Conservation (phyloP, 1,140 invertebrate species). For the Helicorthomorpha holstii region DNA sequence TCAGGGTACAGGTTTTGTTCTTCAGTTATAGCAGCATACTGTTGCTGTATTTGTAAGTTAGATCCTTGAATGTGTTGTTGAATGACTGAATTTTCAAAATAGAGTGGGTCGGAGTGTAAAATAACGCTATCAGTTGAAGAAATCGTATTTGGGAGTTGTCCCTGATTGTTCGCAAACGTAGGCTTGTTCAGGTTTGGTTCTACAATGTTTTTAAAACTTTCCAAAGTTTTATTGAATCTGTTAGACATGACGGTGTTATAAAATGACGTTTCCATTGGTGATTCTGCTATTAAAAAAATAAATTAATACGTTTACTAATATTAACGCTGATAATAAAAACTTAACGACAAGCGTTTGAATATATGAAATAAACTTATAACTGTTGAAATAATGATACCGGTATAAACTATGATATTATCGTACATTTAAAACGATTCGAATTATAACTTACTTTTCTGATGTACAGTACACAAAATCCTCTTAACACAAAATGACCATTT, state of each 20-base stretch:
- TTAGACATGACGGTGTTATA: conserved; percentile 35
- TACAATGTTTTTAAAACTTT: conserved; percentile 37
- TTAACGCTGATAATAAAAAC: too few species aligned
- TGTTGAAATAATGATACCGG: too few species aligned
- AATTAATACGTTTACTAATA: too few species aligned
- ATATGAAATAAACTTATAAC: too few species aligned
- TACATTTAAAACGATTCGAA: too few species aligned
- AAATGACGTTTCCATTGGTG: conserved; percentile 41
- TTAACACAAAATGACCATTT: too few species aligned
- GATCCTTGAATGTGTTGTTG: conserved; percentile 45
- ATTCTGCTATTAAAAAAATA: not conserved
- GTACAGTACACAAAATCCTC: too few species aligned
- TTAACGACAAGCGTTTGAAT: too few species aligned
- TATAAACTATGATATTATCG: too few species aligned
- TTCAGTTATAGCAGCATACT: conserved; percentile 50
- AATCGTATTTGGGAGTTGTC: conserved; percentile 29
- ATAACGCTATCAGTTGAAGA: conserved; percentile 69
- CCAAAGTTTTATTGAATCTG: conserved; percentile 17
- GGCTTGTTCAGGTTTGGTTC: conserved; percentile 58
- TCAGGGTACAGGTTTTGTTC: conserved; percentile 81
- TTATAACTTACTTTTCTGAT: too few species aligned
- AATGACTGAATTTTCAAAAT: conserved; percentile 69
- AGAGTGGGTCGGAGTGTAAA: conserved; percentile 66
- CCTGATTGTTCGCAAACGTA: conserved; percentile 21
- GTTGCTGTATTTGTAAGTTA: conserved; percentile 53